Base-by-base conservation (phyloP, 2,888 invertebrate species). In the Conomelus anceps region DNA sequence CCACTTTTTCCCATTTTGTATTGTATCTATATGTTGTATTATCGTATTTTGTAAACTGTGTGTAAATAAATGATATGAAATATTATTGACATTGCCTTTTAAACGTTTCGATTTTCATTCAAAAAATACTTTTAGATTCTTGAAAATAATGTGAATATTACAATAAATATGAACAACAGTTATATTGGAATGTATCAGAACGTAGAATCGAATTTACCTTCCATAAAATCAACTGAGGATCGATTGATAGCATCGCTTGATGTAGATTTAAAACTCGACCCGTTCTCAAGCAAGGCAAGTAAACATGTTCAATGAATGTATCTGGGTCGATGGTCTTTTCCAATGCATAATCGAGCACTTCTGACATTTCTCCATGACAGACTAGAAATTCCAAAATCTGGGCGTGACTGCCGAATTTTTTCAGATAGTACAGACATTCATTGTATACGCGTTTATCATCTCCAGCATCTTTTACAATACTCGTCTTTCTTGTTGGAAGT, bases 401-500 rank as follows among this genome's bases (percentile, higher is more conserved):
- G 0, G 95, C 94, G 92, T 96, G 96, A 3, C 96, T 96, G 0
- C 98, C 98, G 92, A 98, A 98, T 90, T 95, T 96, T 3, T 95
- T 94, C 3, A 98, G 94, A 93, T 98, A 98, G 93, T 96, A 97
- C 0, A 97, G 93, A 92, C 97, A 97, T 93, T 98, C 98, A 90
- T 96, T 95, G 92, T 96, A 96, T 91, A 90, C 89, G 4, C 87
- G 34, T 3, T 88, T 89, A 22, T 89, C 89, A 26, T 89, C 88
- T 7, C 24, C 29, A 1, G 29, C 9, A 26, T n/a, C 22, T 23
- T 85, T 88, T 0, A 29, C 87, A 22, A 29, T 29, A 13, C 88
- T 85, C 23, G 87, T 41, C 88, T 89, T 87, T 88, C 89, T 41
- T 84, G 86, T 26, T 4, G 90, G 22, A 22, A 89, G 22, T n/a